Conservation (phyloP, 2,888 invertebrate genomes). For the Prosopocoilus inquinatus region DNA sequence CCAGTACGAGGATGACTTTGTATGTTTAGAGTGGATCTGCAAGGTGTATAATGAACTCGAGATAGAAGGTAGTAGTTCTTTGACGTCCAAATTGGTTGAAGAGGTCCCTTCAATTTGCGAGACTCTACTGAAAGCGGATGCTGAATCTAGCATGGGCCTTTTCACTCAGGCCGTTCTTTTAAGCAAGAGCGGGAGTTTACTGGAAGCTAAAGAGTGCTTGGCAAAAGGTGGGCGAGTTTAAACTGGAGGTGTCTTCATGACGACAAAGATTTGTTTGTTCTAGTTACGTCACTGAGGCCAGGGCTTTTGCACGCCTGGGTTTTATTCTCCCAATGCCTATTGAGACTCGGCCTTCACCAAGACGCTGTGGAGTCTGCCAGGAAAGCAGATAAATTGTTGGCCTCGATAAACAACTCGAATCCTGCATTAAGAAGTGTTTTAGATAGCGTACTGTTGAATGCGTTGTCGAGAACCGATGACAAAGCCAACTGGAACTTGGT, state of each 20-base stretch:
- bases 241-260: conserved; percentile 15
- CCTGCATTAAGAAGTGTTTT: conserved; percentile 36
- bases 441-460: conserved; percentile 44
- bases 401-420: conserved; percentile 38
- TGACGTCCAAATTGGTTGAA: conserved; percentile 10
- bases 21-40: conserved; percentile 63
- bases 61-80: conserved; percentile 35
- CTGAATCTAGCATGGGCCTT: conserved; percentile 60
- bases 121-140: conserved; percentile 56
- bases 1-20: conserved; percentile 52
- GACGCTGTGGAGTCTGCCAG: conserved; percentile 51
- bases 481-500: conserved; percentile 53
- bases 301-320: conserved; percentile 52
- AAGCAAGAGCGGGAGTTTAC: conserved; percentile 54
- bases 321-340: conserved; percentile 52
- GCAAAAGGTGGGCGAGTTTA: conserved; percentile 41
- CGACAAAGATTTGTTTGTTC: conserved; percentile 11
- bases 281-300: conserved; percentile 41
- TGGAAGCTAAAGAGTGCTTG: conserved; percentile 57
- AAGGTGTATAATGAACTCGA: conserved; percentile 55
- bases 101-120: conserved; percentile 40
- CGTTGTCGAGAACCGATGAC: conserved; percentile 48
- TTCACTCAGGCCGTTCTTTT: conserved; percentile 61
- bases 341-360: conserved; percentile 54
- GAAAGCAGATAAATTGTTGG: conserved; percentile 45